Conservation (phyloP, 1,140 invertebrate genomes). For the Artemia franciscana region DNA sequence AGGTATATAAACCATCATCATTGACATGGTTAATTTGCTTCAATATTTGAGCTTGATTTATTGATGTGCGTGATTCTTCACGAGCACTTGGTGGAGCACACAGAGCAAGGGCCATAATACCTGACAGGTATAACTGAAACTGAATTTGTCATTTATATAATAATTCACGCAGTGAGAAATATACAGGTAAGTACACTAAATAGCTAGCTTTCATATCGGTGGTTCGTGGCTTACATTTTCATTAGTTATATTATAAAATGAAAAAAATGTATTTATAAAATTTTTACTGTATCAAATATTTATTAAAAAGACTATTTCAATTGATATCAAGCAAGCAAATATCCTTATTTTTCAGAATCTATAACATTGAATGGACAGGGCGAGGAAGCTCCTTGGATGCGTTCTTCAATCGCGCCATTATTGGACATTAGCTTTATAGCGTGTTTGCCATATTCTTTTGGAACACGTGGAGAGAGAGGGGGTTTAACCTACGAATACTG, state of each 20-base stretch:
- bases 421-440: no score
- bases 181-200: background rate
- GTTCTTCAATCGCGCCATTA: no score
- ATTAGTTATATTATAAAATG: no score
- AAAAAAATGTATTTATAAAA: no score
- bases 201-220: background rate
- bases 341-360: background rate
- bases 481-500: no score
- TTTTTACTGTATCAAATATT: no score
- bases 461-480: no score
- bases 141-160: no score
- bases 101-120: background rate
- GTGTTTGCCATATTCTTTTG: no score
- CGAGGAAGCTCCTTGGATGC: no score
- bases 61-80: slow-evolving; percentile 1
- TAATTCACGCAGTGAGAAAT: no score
- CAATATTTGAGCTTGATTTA: slow-evolving; percentile 29
- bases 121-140: slow-evolving; percentile 4
- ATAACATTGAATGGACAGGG: background rate
- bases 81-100: background rate
- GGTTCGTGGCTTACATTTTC: background rate
- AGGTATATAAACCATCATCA: slow-evolving; percentile 59
- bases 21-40: slow-evolving; percentile 57
- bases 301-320: background rate
- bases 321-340: background rate